Conservation (phyloP, 2,888 invertebrate species). For the Caenorhabditis zanzibari region DNA sequence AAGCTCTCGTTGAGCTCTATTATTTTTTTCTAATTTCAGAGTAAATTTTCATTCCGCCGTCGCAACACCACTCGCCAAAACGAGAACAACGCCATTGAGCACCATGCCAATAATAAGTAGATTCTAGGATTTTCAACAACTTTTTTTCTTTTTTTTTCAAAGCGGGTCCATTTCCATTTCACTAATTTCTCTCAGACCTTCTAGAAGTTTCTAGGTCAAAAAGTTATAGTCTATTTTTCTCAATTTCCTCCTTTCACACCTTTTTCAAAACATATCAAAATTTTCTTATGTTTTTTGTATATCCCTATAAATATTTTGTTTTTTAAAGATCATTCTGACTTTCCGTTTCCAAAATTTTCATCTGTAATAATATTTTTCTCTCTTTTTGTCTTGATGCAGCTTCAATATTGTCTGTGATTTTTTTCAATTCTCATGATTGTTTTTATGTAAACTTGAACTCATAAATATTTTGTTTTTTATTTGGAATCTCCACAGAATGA, state of each 20-base stretch:
- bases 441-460: constrained; percentile 16
- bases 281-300: constrained; percentile 6
- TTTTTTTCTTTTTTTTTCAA: neutral
- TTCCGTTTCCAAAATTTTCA: constrained; percentile 13
- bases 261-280: constrained; percentile 38
- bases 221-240: neutral
- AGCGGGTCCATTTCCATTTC: constrained; percentile 41
- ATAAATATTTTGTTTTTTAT: constrained; percentile 14
- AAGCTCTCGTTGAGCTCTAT: too few relatives aligned
- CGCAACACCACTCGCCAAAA: constrained; percentile 61
- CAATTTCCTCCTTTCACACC: constrained; percentile 14
- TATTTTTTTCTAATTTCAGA: constrained; percentile 63
- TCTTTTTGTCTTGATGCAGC: constrained; percentile 45
- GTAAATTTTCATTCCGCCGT: constrained; percentile 67
- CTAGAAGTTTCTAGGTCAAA: neutral
- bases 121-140: neutral
- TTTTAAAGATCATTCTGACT: constrained; percentile 27
- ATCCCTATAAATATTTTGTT: constrained; percentile 27
- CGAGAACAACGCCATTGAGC: constrained; percentile 46
- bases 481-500: neutral
- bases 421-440: neutral
- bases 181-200: constrained; percentile 16
- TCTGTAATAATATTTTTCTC: neutral
- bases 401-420: constrained; percentile 55
- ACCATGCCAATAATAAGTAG: constrained; percentile 53